Evolutionary conservation across 2,113 vertebrate species (phyloP).

Genomic region (Nyctereutes procyonoides): DNA sequence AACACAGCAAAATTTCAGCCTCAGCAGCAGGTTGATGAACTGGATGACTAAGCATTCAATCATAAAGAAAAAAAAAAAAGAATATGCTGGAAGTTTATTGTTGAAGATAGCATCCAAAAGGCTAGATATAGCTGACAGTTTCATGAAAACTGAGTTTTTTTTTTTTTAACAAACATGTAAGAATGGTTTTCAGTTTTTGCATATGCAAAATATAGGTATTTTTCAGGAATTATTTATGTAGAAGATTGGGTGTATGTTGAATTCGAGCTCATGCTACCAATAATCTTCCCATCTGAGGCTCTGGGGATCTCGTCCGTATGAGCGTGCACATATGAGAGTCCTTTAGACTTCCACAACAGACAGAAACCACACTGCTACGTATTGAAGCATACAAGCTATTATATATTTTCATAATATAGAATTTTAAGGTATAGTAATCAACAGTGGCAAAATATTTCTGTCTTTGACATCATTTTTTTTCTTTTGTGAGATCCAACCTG

Average conservation of each 20-base stretch:
- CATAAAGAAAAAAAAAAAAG: background rate
- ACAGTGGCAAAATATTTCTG: constrained; percentile 92
- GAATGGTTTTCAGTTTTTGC: background rate
- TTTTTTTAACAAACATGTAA: background rate
- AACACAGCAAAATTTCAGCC: background rate
- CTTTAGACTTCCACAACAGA: constrained; percentile 63
- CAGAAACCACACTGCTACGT: constrained; percentile 87
- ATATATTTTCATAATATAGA: constrained; percentile 93
- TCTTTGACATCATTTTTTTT: constrained; percentile 85
- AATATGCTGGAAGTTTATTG: background rate
- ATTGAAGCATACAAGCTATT: constrained; percentile 90
- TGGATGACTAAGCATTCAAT: background rate
- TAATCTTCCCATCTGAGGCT: background rate
- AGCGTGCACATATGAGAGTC: background rate
- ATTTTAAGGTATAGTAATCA: constrained; percentile 90
- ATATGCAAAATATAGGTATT: background rate
- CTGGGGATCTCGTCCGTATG: background rate
- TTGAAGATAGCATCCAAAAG: background rate
- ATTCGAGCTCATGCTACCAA: background rate
- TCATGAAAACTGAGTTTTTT: background rate
- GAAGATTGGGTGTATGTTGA: background rate
- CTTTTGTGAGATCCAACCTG: constrained; percentile 86
- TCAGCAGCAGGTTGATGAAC: background rate
- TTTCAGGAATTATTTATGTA: background rate
- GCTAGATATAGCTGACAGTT: background rate